Evolutionary conservation across 2,113 vertebrate genomes (phyloP).

Genomic region (Talpa occidentalis): DNA sequence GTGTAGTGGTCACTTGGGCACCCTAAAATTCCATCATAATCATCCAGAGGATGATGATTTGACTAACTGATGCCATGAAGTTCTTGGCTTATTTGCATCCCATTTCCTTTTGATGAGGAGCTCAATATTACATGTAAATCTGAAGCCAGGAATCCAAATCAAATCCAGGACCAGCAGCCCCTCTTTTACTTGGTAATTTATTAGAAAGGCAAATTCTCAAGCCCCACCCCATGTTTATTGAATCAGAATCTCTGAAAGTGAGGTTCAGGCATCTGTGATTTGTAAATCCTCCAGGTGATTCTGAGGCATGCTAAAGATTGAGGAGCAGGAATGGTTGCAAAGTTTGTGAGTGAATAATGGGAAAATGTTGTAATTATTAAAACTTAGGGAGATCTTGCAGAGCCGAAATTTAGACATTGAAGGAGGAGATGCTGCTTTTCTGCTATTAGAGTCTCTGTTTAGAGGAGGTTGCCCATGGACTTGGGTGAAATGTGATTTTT

Average conservation of each 20-base stretch:
- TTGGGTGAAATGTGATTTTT: neutral
- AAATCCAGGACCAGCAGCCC: neutral
- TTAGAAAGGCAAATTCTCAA: neutral
- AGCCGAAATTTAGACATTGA: neutral
- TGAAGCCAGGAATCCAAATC: neutral
- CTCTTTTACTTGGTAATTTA: neutral
- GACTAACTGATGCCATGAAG: neutral
- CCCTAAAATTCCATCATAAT: neutral
- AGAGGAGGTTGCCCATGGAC: neutral
- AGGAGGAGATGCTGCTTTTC: neutral
- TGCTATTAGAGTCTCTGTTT: neutral
- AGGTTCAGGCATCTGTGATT: neutral
- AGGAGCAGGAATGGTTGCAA: neutral
- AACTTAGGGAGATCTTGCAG: neutral
- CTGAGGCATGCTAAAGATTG: neutral
- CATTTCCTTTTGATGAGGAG: neutral
- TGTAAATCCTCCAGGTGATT: neutral
- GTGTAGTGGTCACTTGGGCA: neutral
- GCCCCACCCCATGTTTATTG: neutral
- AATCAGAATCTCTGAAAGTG: neutral
- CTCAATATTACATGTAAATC: neutral
- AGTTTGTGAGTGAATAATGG: neutral
- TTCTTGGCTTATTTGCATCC: neutral
- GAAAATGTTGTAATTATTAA: neutral
- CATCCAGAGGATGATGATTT: neutral